Evolutionary conservation across 2,113 vertebrate species (phyloP).

Genomic region (Balaenoptera acutorostrata): DNA sequence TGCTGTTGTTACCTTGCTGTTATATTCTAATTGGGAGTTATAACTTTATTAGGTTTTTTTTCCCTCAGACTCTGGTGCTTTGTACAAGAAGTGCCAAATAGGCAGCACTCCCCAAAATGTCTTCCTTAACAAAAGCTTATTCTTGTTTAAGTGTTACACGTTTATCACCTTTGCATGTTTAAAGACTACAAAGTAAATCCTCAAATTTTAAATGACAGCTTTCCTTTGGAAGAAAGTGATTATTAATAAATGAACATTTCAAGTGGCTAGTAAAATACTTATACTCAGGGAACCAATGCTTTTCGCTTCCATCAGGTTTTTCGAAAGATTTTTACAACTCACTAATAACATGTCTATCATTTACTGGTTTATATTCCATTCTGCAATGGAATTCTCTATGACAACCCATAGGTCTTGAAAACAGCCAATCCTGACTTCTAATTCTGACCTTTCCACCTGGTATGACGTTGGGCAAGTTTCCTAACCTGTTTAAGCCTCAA

Average conservation of each 20-base stretch:
- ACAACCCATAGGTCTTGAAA: neutral
- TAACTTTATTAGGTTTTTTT: neutral
- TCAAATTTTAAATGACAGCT: neutral
- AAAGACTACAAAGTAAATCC: neutral
- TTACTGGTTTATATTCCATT: neutral
- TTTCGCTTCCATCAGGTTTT: neutral
- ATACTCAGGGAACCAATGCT: neutral
- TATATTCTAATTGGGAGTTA: neutral
- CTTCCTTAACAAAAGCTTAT: neutral
- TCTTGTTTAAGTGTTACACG: neutral
- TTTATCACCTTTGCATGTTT: neutral
- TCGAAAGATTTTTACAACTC: neutral
- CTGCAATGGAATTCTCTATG: neutral
- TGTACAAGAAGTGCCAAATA: neutral
- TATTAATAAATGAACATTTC: constrained; percentile 2
- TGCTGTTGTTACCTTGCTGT: neutral
- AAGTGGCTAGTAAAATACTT: neutral
- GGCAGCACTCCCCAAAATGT: neutral
- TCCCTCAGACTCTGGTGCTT: neutral
- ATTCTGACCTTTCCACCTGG: neutral
- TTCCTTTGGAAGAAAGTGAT: constrained; percentile 24
- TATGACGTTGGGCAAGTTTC: neutral
- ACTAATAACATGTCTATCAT: neutral
- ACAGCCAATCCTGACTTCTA: neutral
- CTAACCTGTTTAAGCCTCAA: neutral